Conservation (phyloP, 2,113 vertebrate species). For the Sterrhoptilus dennistouni region DNA sequence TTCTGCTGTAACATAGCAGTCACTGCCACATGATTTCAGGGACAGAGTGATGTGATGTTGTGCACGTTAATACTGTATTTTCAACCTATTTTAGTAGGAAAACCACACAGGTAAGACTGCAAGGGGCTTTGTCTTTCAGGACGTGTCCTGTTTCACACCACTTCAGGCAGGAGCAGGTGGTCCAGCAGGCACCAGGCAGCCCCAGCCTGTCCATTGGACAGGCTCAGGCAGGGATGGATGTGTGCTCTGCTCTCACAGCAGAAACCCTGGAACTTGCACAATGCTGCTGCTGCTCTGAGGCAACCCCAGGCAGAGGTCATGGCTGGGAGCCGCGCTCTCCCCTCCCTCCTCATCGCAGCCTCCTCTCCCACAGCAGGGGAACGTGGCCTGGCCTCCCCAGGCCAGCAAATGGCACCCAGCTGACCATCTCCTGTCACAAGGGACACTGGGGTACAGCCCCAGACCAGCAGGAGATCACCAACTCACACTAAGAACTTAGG, state of each 20-base stretch:
- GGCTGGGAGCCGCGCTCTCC: accelerated
- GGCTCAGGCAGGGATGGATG: accelerated
- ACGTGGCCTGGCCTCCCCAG: accelerated
- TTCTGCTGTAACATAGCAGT: neutral
- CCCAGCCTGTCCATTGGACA: neutral
- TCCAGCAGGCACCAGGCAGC: neutral
- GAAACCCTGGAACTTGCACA: neutral
- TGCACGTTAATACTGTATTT: neutral
- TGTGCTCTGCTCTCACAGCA: accelerated
- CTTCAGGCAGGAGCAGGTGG: accelerated
- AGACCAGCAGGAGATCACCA: neutral
- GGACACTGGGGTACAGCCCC: neutral
- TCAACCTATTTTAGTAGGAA: neutral
- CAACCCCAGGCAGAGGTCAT: accelerated
- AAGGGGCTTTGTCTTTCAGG: neutral
- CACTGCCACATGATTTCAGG: neutral
- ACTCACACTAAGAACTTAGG: neutral
- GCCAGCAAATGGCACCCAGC: accelerated
- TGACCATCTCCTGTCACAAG: neutral
- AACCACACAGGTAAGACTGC: neutral
- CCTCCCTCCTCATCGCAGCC: neutral
- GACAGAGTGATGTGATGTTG: accelerated
- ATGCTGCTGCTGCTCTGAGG: neutral
- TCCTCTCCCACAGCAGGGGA: accelerated
- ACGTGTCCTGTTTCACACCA: accelerated